Conservation (phyloP, 2,888 invertebrate genomes). For the Bibio marci region DNA sequence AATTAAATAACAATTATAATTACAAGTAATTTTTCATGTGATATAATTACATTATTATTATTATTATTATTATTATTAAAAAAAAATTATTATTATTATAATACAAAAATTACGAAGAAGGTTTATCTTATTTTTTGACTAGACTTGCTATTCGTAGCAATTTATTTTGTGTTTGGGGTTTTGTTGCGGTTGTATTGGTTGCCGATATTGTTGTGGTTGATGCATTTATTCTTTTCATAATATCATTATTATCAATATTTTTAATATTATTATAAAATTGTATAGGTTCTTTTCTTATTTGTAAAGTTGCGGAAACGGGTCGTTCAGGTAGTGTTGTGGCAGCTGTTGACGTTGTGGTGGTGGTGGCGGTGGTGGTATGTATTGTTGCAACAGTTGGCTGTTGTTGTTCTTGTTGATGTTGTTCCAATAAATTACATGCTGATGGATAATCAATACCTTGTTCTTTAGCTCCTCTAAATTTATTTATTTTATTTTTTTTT, state of each 20-base stretch:
- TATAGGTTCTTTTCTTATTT: not conserved
- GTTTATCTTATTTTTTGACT: conserved; percentile 11
- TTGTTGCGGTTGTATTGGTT: no score
- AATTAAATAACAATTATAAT: no score
- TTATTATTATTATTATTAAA: no score
- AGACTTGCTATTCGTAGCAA: conserved; percentile 12
- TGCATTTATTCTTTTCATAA: no score
- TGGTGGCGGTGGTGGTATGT: not conserved
- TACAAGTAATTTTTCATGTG: no score
- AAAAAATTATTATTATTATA: no score
- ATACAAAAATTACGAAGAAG: not conserved
- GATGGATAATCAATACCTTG: conserved; percentile 20
- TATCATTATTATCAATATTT: not conserved
- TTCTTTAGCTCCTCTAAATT: conserved; percentile 32
- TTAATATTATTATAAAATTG: not conserved
- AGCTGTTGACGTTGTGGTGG: no score
- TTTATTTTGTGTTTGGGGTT: conserved; percentile 10
- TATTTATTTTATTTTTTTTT: not conserved
- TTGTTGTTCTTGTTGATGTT: conserved; percentile 1
- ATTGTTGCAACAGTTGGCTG: not conserved
- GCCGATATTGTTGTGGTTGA: no score
- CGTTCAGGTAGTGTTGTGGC: no score
- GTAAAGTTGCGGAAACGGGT: no score
- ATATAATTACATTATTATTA: no score
- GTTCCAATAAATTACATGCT: not conserved